Evolutionary conservation across 2,797 vertebrate genomes (phyloP), one percentile per base, ranked within the genome.

Genomic region (Myotis findleyi): DNA sequence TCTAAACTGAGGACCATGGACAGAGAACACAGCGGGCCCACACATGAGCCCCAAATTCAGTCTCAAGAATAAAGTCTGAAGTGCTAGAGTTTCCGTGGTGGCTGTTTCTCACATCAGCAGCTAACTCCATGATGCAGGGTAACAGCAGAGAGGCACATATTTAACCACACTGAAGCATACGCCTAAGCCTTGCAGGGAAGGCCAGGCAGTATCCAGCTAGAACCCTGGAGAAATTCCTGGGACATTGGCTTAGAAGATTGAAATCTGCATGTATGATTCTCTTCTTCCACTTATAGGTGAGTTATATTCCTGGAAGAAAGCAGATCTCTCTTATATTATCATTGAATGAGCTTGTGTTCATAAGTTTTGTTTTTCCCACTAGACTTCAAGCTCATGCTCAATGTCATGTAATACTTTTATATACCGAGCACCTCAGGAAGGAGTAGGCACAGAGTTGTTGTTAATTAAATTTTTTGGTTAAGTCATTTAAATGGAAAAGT

Each of bases 1-100:
- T 89, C 90, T 83, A 73, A 25, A 57, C 85, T 88, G 97, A 97
- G 97, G 97, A 97, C 97, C 97, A 96, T 97, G 97, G 97, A 97
- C 97, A 97, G 97, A 96, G 97, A 81, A 96, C 66, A 75, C 16
- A 33, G 73, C 11, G 53, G 94, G 85, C 64, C 17, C 14, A 47
- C 16, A 6, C 11, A 12, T 44, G 73, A 87, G 47, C 57, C 77
- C 89, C 69, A 72, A 79, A 69, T 49, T 49, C 51, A 18, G 55
- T 87, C 59, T 84, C 17, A 72, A 21, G n/a, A 92, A 76, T 23
- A 13, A 92, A 94, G 84, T 49, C 21, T 41, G 5, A 62, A 57
- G 68, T 49, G 13, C 23, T 83, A n/a, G 47, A 13, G 49, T 80
- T 73, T 83, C 27, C 71, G 3, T 41, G 49, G 44, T 25, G 20